Percentiles rank a stretch among this genome's conserved stretches.
Evolutionary conservation across 2,113 vertebrate species (phyloP).

Genomic region (Marcusenius ussheri): DNA sequence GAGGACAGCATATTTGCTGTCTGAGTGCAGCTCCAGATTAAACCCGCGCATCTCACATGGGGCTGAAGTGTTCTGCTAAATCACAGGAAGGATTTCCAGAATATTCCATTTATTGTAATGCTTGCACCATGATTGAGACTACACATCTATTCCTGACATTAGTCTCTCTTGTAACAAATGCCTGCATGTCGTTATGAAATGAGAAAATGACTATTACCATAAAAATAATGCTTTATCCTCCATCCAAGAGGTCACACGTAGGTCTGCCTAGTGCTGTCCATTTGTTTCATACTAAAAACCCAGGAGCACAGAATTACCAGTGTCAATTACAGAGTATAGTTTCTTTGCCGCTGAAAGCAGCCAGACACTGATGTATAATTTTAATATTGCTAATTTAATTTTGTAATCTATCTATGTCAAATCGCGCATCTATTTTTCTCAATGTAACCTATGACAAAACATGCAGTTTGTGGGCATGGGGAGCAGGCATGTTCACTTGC

Average conservation of each 20-base stretch:
- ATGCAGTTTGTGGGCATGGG: slow-evolving; percentile 58
- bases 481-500: slow-evolving; percentile 52
- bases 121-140: neutral
- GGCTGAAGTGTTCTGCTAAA: neutral
- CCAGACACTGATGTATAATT: slow-evolving; percentile 85
- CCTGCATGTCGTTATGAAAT: neutral
- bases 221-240: neutral
- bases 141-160: neutral
- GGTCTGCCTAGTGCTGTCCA: neutral
- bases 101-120: neutral
- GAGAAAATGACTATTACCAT: neutral
- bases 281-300: neutral
- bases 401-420: slow-evolving; percentile 81
- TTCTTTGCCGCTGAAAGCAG: slow-evolving; percentile 38
- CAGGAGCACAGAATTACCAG: slow-evolving; percentile 2
- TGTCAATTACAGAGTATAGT: neutral
- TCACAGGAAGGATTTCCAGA: neutral
- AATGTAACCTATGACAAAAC: slow-evolving; percentile 78
- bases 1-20: neutral
- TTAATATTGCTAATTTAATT: slow-evolving; percentile 88
- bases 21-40: neutral
- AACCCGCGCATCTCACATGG: neutral
- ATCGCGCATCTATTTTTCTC: slow-evolving; percentile 77
- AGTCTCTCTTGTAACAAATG: neutral
- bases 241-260: neutral